A percentile compares a stretch with the other conserved stretches of the same genome.
phyloP scores from a whole-genome alignment of 2,113 vertebrate genomes.

The Alectura lathami region DNA sequence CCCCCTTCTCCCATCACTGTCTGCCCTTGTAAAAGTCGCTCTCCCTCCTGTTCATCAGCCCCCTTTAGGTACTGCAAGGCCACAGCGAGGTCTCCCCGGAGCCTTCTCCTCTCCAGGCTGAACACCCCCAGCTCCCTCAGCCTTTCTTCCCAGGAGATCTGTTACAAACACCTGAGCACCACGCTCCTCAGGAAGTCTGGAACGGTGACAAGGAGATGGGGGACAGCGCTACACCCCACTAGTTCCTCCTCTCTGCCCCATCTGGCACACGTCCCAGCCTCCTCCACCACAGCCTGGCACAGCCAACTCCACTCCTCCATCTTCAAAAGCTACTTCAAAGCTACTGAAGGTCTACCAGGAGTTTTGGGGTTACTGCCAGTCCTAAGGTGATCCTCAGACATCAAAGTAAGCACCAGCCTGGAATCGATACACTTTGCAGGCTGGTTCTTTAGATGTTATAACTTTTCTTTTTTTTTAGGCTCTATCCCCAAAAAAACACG shows the following conservation, averaged over 20 bases:
- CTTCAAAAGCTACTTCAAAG: not conserved
- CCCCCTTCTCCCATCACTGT: too few species aligned
- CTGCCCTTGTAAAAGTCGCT: too few species aligned
- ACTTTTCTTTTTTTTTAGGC: not conserved
- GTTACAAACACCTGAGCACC: accelerated
- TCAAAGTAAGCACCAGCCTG: not conserved
- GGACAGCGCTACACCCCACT: not conserved
- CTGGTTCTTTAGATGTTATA: not conserved
- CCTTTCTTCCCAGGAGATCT: not conserved
- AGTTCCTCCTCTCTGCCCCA: not conserved
- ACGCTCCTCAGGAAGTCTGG: not conserved
- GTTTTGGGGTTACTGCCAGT: not conserved
- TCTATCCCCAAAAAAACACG: not conserved
- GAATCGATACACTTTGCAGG: not conserved
- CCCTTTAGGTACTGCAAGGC: too few species aligned
- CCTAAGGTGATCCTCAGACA: not conserved
- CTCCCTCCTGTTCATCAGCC: too few species aligned
- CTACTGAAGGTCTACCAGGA: not conserved
- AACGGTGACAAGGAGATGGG: accelerated
- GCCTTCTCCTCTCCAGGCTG: too few species aligned
- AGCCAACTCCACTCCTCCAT: not conserved
- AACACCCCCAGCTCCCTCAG: too few species aligned
- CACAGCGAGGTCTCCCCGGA: too few species aligned
- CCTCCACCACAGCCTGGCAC: not conserved
- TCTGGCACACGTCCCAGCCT: accelerated